phyloP scores from a whole-genome alignment of 2,797 vertebrate genomes.

The Sebastes oblongus region DNA sequence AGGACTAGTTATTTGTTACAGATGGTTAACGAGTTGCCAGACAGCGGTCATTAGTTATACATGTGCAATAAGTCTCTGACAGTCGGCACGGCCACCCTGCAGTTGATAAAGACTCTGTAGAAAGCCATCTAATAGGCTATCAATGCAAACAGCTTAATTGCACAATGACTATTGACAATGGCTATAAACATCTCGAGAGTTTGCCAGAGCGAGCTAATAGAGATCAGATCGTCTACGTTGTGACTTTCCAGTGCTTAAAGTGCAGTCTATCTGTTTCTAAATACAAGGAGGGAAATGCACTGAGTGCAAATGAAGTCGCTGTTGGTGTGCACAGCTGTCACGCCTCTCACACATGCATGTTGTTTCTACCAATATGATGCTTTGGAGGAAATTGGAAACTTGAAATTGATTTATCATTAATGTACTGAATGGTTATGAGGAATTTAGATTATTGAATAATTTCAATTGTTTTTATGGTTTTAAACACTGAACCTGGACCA shows the following conservation, averaged over 20 bases:
- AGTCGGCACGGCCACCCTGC: conserved; percentile 8
- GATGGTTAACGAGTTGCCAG: conserved; percentile 35
- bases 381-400: neutral
- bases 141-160: conserved; percentile 92
- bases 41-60: conserved; percentile 21
- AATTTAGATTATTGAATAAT: neutral
- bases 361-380: neutral
- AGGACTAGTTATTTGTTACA: conserved; percentile 37
- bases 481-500: neutral
- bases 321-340: neutral
- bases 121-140: conserved; percentile 87
- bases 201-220: conserved; percentile 90
- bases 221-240: conserved; percentile 87
- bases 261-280: conserved; percentile 80
- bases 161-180: conserved; percentile 91
- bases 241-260: conserved; percentile 84
- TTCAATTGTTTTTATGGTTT: neutral
- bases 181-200: conserved; percentile 90
- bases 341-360: neutral
- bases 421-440: neutral
- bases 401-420: neutral
- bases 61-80: conserved; percentile 16
- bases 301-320: neutral
- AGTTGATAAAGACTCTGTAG: conserved; percentile 69
- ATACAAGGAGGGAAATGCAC: neutral